Conservation (phyloP, 2,113 vertebrate species). For the Phainopepla nitens region DNA sequence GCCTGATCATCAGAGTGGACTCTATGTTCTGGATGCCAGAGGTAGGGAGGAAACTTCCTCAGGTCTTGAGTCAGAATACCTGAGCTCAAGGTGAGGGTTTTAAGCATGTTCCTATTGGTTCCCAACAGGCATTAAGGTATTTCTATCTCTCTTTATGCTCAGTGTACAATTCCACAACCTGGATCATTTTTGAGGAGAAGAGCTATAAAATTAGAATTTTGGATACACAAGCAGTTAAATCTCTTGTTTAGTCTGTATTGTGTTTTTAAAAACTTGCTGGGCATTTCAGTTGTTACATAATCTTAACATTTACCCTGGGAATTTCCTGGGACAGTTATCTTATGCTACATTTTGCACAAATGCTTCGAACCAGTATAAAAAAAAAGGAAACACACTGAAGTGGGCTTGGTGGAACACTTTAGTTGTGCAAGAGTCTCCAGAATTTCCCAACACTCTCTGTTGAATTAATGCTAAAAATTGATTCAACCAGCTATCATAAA, state of each 20-base stretch:
- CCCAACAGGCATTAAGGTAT: not conserved
- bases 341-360: not conserved
- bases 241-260: not conserved
- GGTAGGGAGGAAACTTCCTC: not conserved
- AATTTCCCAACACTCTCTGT: not conserved
- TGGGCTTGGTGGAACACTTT: not conserved
- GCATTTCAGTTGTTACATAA: not conserved
- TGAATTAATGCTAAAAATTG: not conserved
- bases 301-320: not conserved
- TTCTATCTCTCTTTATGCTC: not conserved
- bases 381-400: not conserved
- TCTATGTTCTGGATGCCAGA: not conserved
- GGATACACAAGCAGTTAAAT: accelerated
- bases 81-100: not conserved
- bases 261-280: not conserved
- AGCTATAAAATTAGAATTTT: not conserved
- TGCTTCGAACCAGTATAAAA: not conserved
- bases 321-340: not conserved
- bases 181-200: not conserved
- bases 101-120: not conserved
- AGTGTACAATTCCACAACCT: not conserved
- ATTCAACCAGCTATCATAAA: conserved; percentile 14
- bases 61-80: not conserved
- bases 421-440: not conserved
- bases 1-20: not conserved